Evolutionary conservation across 2,888 invertebrate species (phyloP).

Genomic region (Sisyra nigra): DNA sequence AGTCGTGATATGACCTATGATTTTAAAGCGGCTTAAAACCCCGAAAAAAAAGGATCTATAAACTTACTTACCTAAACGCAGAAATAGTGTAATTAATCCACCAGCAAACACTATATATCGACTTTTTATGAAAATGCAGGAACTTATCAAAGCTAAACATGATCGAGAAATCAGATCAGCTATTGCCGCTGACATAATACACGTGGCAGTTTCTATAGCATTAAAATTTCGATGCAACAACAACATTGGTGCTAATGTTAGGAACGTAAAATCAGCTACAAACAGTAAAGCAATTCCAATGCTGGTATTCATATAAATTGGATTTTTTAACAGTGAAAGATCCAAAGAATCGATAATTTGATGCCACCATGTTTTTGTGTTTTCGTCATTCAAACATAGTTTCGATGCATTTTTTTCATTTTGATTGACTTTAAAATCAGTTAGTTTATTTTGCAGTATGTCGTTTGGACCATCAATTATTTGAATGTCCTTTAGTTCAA

Average conservation of each 20-base stretch:
- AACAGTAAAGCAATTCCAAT: slow-evolving; percentile 51
- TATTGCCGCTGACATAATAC: slow-evolving; percentile 51
- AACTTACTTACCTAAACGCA: slow-evolving; percentile 47
- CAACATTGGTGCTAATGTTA: slow-evolving; percentile 48
- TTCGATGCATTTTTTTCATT: neutral
- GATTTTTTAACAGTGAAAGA: slow-evolving; percentile 42
- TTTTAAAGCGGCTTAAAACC: too few species aligned
- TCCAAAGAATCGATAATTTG: slow-evolving; percentile 41
- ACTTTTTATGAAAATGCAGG: slow-evolving; percentile 42
- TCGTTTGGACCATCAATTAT: neutral
- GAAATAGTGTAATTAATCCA: slow-evolving; percentile 44
- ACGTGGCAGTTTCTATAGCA: slow-evolving; percentile 42
- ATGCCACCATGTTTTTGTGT: neutral
- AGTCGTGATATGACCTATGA: too few species aligned
- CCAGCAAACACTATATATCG: slow-evolving; percentile 47
- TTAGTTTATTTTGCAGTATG: neutral
- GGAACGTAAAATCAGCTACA: slow-evolving; percentile 53
- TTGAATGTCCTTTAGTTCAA: neutral
- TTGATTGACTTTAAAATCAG: neutral
- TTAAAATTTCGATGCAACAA: slow-evolving; percentile 38
- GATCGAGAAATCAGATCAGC: slow-evolving; percentile 51
- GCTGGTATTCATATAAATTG: slow-evolving; percentile 49
- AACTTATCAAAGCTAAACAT: slow-evolving; percentile 41
- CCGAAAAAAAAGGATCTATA: too few species aligned
- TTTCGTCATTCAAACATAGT: neutral